A percentile compares a stretch with the other conserved stretches of the same genome.
phyloP scores from a whole-genome alignment of 2,797 vertebrate species.

The Thripadectes ignobilis region DNA sequence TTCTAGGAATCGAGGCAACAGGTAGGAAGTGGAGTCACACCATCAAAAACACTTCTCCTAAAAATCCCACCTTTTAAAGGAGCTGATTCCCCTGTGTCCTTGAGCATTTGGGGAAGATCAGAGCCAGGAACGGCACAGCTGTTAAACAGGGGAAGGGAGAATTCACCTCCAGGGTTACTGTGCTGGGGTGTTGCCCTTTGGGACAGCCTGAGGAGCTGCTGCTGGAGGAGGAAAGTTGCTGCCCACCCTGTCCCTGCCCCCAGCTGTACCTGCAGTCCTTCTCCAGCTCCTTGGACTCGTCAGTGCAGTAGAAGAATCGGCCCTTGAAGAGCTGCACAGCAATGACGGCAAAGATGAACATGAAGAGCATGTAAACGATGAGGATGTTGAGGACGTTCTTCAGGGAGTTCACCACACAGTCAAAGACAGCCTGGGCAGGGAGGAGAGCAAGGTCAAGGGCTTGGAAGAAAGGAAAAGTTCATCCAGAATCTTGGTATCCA shows the following conservation, averaged over 20 bases:
- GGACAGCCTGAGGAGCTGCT: neutral
- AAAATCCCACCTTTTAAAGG: neutral
- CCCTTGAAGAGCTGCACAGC: slow-evolving; percentile 98
- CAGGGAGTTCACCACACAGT: slow-evolving; percentile 97
- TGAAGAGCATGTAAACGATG: slow-evolving; percentile 98
- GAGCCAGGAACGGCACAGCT: neutral
- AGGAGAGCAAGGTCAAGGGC: neutral
- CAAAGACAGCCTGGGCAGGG: slow-evolving; percentile 88
- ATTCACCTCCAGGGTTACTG: neutral
- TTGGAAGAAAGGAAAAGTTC: neutral
- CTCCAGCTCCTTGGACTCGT: slow-evolving; percentile 93
- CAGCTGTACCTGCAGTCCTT: slow-evolving; percentile 90
- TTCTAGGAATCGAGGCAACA: neutral
- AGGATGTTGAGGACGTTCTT: slow-evolving; percentile 98
- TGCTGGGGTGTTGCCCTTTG: neutral
- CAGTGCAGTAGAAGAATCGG: slow-evolving; percentile 96
- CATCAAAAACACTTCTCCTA: neutral
- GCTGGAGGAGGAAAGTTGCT: neutral
- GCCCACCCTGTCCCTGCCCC: neutral
- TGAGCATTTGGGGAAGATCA: neutral
- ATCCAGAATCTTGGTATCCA: no score
- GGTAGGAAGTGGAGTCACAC: neutral
- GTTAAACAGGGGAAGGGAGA: neutral
- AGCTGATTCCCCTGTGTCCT: neutral
- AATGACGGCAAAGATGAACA: slow-evolving; percentile 99